These are phyloP conservation scores for Temnothorax unifasciatus DNA, from an alignment of 2,888 invertebrate species.

Conservation along the genomic window DNA sequence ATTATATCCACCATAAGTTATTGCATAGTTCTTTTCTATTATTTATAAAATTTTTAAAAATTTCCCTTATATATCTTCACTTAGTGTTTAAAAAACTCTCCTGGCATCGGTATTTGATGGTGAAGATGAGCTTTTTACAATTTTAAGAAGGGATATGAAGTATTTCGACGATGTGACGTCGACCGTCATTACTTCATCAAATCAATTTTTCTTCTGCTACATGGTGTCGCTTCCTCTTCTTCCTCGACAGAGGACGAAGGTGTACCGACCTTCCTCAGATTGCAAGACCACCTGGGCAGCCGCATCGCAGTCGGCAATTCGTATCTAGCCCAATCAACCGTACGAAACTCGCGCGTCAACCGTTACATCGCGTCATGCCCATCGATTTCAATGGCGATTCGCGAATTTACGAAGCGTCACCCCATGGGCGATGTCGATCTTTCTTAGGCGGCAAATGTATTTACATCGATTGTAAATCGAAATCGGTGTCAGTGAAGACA, in stretches of 20 bases:
- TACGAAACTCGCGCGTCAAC: constrained; percentile 47
- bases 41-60: neutral
- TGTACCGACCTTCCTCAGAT: constrained; percentile 55
- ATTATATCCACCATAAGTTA: neutral
- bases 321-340: constrained; percentile 35
- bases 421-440: neutral
- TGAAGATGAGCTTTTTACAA: neutral
- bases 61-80: neutral
- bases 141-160: neutral
- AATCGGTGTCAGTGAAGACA: neutral
- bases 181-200: neutral
- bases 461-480: neutral
- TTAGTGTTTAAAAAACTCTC: neutral
- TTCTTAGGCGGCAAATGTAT: constrained; percentile 5
- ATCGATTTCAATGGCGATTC: constrained; percentile 16
- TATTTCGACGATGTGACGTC: neutral
- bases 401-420: constrained; percentile 14
- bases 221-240: constrained; percentile 23
- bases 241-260: constrained; percentile 17
- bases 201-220: neutral
- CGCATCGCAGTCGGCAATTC: constrained; percentile 28
- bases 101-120: neutral
- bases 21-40: neutral
- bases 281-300: constrained; percentile 67
- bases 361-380: constrained; percentile 61